Base-by-base conservation (phyloP, 2,888 invertebrate genomes). In the Chloroclystis v-ata region DNA sequence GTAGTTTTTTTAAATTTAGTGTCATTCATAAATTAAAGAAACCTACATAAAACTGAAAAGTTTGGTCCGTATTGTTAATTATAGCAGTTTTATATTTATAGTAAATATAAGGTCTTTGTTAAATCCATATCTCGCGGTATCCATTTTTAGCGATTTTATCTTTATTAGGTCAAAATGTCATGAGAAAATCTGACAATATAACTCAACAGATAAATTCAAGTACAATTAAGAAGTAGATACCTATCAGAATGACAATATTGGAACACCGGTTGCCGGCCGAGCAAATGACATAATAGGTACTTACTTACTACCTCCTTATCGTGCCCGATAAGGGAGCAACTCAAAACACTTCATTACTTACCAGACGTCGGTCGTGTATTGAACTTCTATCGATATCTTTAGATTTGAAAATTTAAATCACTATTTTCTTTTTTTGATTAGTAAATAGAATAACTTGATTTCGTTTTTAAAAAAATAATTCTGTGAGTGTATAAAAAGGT, bases 321-420 rank as follows among this genome's bases (percentile, higher is more conserved):
- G 59, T 72, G 81, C 37, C 75, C 78, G 85, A 85, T 84, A 84
- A 82, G 68, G 61, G 40, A 63, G 68, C 61, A 72, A 78, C 73
- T 77, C 65, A 56, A 67, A 61, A 55, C 56, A 64, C 72, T 72
- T 73, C 71, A 78, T 77, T 80, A 74, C 78, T 75, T 75, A 47
- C 66, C 69, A 66, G 65, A 61, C 68, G 69, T 63, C 63, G 66
- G 57, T 61, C 56, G 52, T 51, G 43, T 52, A 49, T 68, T 69
- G 68, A 76, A 73, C 20, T 20, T 74, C 60, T 60, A 62, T 67
- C 58, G 60, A 63, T 57, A 52, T 44, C 44, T 49, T 37, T 32
- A 5, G 39, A 26, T 28, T 40, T 11, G 28, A 37, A 49, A 41
- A 8, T 44, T 3, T 30, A 43, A 40, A 1, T n/a, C n/a, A n/a